Conservation (phyloP, 1,140 invertebrate genomes). For the Drosophila triauraria region DNA sequence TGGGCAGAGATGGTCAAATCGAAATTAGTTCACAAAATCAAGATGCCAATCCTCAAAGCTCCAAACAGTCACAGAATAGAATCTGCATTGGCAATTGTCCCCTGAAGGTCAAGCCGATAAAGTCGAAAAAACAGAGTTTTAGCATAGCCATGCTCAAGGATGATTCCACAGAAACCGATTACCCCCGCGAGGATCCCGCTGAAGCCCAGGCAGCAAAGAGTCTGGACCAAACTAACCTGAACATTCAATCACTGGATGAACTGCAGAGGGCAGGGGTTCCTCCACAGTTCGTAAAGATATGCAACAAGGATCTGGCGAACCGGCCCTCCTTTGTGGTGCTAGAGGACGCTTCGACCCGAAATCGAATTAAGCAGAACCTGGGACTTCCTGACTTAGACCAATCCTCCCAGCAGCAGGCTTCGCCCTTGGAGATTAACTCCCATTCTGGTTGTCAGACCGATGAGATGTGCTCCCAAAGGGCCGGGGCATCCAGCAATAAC, state of each 20-base stretch:
- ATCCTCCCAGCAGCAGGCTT: not conserved
- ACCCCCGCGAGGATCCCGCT: not conserved
- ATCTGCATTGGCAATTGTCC: not conserved
- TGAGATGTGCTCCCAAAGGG: not conserved
- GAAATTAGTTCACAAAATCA: constrained; percentile 20
- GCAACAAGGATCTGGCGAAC: constrained; percentile 31
- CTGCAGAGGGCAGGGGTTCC: not conserved
- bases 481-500: not conserved
- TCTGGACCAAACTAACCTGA: not conserved
- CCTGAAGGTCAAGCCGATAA: not conserved
- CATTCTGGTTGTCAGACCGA: not conserved
- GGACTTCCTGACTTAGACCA: not conserved
- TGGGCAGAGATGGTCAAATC: constrained; percentile 41
- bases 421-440: not conserved
- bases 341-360: constrained; percentile 38
- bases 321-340: constrained; percentile 63
- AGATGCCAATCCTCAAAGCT: not conserved
- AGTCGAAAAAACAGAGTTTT: constrained; percentile 20
- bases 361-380: constrained; percentile 23
- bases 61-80: not conserved
- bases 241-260: constrained; percentile 1
- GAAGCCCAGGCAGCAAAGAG: not conserved
- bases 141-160: constrained; percentile 45
- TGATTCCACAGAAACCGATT: not conserved
- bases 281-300: constrained; percentile 33